Percentiles rank a stretch among this genome's conserved stretches.
Conservation (phyloP, 2,113 vertebrate species). For the Psophia crepitans region DNA sequence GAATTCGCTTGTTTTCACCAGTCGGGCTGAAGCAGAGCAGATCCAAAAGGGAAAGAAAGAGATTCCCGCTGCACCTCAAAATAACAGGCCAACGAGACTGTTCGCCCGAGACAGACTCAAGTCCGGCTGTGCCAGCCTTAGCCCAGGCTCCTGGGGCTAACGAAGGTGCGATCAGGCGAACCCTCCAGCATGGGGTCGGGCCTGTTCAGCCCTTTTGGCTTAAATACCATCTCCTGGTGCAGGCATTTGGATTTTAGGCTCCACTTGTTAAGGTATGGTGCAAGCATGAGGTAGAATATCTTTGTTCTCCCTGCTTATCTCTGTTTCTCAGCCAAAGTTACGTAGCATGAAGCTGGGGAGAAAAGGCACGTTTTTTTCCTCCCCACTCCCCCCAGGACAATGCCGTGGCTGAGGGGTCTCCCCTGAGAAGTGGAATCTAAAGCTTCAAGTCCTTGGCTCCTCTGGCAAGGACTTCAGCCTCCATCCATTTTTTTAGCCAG, state of each 20-base stretch:
- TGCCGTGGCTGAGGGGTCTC: not conserved
- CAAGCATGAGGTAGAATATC: not conserved
- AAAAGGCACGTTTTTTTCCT: not conserved
- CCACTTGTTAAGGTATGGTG: not conserved
- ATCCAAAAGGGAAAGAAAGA: not conserved
- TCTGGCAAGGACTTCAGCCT: not conserved
- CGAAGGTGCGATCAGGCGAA: not conserved
- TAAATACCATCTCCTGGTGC: too few species aligned
- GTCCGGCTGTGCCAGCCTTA: not conserved
- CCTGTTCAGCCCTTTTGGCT: not conserved
- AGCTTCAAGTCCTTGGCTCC: not conserved
- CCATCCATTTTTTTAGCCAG: not conserved
- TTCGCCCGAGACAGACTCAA: not conserved
- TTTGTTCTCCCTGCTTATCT: not conserved
- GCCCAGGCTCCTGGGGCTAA: not conserved
- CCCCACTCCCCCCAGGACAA: not conserved
- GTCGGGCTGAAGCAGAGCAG: not conserved
- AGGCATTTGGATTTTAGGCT: not conserved
- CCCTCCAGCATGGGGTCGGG: not conserved
- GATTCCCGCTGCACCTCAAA: not conserved
- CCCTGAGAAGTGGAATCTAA: not conserved
- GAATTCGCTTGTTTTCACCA: not conserved
- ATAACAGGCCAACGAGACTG: accelerated
- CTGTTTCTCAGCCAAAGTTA: not conserved
- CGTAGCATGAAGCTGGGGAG: not conserved